phyloP scores from a whole-genome alignment of 2,797 vertebrate genomes.

The Erithacus rubecula region DNA sequence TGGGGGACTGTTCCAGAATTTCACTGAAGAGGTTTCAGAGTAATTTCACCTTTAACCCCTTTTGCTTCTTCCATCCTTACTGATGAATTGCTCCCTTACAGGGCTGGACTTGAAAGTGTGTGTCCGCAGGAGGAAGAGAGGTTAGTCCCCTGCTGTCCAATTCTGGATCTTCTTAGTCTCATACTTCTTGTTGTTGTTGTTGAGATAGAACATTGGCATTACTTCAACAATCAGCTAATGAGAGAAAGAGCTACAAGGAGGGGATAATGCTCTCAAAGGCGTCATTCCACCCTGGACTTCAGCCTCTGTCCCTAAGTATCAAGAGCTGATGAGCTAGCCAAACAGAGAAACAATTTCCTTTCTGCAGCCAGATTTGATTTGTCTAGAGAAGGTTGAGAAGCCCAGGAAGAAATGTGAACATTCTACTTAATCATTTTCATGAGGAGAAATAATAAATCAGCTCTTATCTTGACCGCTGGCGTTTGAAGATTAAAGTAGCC shows the following conservation, averaged over 20 bases:
- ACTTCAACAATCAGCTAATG: background rate
- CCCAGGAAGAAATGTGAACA: background rate
- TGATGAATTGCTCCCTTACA: background rate
- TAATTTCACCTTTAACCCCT: slow-evolving; percentile 19
- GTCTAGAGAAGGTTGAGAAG: background rate
- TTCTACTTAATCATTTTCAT: background rate
- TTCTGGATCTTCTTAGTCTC: background rate
- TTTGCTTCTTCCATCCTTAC: background rate
- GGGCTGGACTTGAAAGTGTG: background rate
- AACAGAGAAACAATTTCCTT: background rate
- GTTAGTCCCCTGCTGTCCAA: background rate
- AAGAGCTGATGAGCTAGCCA: background rate
- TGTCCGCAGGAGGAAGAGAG: background rate
- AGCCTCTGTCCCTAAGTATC: background rate
- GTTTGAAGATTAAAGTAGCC: slow-evolving; percentile 7
- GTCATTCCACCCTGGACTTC: background rate
- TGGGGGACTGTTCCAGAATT: background rate
- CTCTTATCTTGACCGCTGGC: background rate
- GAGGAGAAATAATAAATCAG: background rate
- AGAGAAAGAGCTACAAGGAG: background rate
- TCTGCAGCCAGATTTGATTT: background rate
- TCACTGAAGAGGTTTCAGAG: background rate
- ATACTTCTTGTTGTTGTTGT: background rate
- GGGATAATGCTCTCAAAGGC: background rate
- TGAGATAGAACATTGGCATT: background rate